These are phyloP conservation scores for Tupaia tana DNA, from an alignment of 2,113 vertebrate species.

Conservation along the genomic window DNA sequence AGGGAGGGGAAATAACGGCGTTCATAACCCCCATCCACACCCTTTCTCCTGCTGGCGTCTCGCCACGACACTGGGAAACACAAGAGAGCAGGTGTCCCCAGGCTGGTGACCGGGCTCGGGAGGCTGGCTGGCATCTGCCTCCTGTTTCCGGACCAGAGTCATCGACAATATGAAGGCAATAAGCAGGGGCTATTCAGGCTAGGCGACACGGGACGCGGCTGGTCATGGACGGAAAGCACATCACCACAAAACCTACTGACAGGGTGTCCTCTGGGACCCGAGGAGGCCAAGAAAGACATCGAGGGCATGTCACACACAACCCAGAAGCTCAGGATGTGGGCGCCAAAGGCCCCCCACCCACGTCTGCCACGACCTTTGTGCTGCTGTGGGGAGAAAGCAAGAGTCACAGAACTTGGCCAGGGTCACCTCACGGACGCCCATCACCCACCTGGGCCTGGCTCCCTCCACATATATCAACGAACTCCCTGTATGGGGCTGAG, in stretches of 20 bases:
- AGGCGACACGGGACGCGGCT: constrained; percentile 40
- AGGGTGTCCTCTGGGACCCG: background rate
- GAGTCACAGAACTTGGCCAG: background rate
- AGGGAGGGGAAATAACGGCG: constrained; percentile 59
- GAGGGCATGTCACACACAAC: background rate
- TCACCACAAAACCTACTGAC: background rate
- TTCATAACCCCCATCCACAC: constrained; percentile 55
- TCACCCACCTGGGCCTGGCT: background rate
- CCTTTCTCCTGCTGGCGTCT: constrained; percentile 3
- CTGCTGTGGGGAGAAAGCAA: background rate
- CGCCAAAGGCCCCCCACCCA: background rate
- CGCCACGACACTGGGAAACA: constrained; percentile 31
- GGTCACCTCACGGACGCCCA: background rate
- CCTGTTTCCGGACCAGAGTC: constrained; percentile 57
- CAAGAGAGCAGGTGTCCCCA: constrained; percentile 72
- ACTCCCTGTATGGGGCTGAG: background rate
- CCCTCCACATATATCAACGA: background rate
- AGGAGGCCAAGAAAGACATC: background rate
- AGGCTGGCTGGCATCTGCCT: constrained; percentile 68
- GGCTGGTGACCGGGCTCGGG: constrained; percentile 63
- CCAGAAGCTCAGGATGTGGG: background rate
- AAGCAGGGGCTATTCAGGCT: constrained; percentile 66
- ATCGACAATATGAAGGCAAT: constrained; percentile 59
- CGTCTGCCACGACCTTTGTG: background rate
- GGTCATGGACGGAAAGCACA: background rate